Percentiles rank a stretch among this genome's conserved stretches.
Conservation (phyloP, 2,888 invertebrate genomes). For the Neoitamus cyanurus region DNA sequence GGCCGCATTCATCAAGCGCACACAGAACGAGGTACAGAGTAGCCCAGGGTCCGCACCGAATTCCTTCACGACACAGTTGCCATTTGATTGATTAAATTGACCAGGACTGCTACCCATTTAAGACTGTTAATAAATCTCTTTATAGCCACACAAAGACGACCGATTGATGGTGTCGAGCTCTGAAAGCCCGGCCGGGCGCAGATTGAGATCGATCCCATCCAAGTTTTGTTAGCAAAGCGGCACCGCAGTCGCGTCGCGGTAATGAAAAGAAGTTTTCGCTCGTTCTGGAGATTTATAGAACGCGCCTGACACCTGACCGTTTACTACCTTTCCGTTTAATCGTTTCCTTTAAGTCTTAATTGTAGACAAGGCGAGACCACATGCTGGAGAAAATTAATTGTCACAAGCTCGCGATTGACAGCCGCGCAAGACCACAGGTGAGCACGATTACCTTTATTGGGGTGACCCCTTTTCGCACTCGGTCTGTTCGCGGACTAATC, state of each 20-base stretch:
- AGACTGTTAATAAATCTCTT: slow-evolving; percentile 26
- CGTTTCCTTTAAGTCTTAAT: background rate
- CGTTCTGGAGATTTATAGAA: background rate
- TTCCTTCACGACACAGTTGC: slow-evolving; percentile 15
- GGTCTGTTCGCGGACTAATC: background rate
- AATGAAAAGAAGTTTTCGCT: background rate
- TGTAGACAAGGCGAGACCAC: background rate
- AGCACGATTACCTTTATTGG: background rate
- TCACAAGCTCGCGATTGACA: background rate
- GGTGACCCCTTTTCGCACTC: background rate
- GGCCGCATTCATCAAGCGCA: background rate
- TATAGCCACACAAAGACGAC: slow-evolving; percentile 12
- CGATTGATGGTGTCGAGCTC: background rate
- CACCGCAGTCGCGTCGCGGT: background rate
- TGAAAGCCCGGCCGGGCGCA: background rate
- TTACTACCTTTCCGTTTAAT: background rate
- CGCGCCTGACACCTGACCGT: background rate
- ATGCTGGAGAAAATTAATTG: background rate
- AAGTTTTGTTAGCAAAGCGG: background rate
- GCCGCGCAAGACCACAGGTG: background rate
- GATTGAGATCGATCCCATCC: background rate
- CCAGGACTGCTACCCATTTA: slow-evolving; percentile 9
- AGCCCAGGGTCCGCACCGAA: background rate
- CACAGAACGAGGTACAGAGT: background rate
- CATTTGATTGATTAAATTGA: slow-evolving; percentile 31